These are phyloP conservation scores for Hirtodrosophila alboralis DNA, from an alignment of 2,888 invertebrate species.

Conservation along the genomic window DNA sequence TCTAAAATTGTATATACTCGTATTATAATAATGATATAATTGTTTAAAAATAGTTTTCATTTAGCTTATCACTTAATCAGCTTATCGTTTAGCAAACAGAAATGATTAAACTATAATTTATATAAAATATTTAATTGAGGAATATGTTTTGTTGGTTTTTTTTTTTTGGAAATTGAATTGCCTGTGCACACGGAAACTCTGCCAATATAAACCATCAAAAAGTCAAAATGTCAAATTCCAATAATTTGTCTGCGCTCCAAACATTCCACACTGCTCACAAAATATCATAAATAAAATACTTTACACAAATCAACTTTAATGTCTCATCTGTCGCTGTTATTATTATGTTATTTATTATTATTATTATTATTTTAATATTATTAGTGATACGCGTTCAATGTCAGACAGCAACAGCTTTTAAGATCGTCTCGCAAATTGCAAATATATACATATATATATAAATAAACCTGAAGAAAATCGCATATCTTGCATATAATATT, in stretches of 20 bases:
- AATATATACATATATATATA: too few species aligned
- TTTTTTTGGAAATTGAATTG: background rate
- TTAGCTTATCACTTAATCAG: slow-evolving; percentile 26
- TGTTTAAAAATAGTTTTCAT: slow-evolving; percentile 50
- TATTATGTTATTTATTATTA: slow-evolving; percentile 23
- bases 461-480: slow-evolving; percentile 31
- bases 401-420: slow-evolving; percentile 22
- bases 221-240: slow-evolving; percentile 70
- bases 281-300: slow-evolving; percentile 41
- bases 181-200: slow-evolving; percentile 24
- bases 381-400: slow-evolving; percentile 56
- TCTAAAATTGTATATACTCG: slow-evolving; percentile 2
- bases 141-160: background rate
- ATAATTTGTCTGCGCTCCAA: slow-evolving; percentile 33
- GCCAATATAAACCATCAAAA: slow-evolving; percentile 39
- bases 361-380: slow-evolving; percentile 32
- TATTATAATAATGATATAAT: slow-evolving; percentile 53
- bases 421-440: slow-evolving; percentile 40
- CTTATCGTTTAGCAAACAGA: slow-evolving; percentile 17
- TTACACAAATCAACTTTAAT: slow-evolving; percentile 28
- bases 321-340: slow-evolving; percentile 32
- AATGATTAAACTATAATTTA: slow-evolving; percentile 2
- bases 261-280: slow-evolving; percentile 19
- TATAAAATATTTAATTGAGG: slow-evolving; percentile 19
- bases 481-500: slow-evolving; percentile 13